These are phyloP conservation scores for Thalassaphorura encarpata DNA, from an alignment of 1,140 invertebrate genomes.

Conservation along the genomic window DNA sequence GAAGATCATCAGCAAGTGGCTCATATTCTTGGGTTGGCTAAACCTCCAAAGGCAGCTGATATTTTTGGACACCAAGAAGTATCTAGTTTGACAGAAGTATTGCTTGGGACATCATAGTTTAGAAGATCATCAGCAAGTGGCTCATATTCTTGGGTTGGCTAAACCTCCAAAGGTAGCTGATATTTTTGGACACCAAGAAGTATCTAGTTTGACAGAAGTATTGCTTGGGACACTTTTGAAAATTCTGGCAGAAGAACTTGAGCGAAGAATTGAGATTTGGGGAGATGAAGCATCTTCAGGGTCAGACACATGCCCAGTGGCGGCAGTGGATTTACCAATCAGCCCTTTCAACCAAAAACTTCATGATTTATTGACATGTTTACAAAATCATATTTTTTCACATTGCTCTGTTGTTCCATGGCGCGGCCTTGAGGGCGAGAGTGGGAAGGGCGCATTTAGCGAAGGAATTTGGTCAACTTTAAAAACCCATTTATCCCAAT, in stretches of 20 bases:
- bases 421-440: not conserved
- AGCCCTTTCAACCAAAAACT: conserved; percentile 34
- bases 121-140: conserved; percentile 50
- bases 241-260: conserved; percentile 16
- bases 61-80: conserved; percentile 42
- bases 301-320: too few relatives aligned
- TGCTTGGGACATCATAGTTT: conserved; percentile 41
- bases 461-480: conserved; percentile 12
- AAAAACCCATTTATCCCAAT: conserved; percentile 9
- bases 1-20: conserved; percentile 52
- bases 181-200: conserved; percentile 42
- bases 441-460: conserved; percentile 15
- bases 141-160: conserved; percentile 45
- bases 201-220: conserved; percentile 10
- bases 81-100: conserved; percentile 7
- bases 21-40: conserved; percentile 44
- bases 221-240: conserved; percentile 14
- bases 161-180: conserved; percentile 30
- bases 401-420: conserved; percentile 34
- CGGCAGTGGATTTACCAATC: too few relatives aligned
- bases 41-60: conserved; percentile 30
- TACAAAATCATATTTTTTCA: conserved; percentile 52
- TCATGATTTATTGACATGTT: conserved; percentile 45
- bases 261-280: not conserved
- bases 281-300: not conserved